Evolutionary conservation across 2,113 vertebrate genomes (phyloP), one percentile per base, ranked within the genome.

Genomic region (Phaethon lepturus): DNA sequence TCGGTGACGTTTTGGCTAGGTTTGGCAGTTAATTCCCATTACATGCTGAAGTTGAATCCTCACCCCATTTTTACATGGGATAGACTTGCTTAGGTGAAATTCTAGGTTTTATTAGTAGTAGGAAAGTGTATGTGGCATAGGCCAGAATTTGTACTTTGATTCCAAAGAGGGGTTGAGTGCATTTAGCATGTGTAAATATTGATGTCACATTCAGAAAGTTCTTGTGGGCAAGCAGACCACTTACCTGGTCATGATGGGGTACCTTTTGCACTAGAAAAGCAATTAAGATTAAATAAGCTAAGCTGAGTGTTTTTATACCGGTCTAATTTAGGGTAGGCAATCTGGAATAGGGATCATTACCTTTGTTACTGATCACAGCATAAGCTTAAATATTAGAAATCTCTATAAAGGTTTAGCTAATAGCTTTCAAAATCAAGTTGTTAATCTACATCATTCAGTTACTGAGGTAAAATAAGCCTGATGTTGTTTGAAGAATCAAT

Each of bases 141-240:
- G n/a, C 52, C 49, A 88, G 88, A 84, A 79, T 81, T 90, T 90
- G 94, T 93, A 93, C 91, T 95, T 96, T 88, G 76, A 62, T 94
- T 96, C 78, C 90, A 92, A 81, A 95, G 78, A 92, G 55, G 31
- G 22, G 8, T 49, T 90, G 72, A 88, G 67, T 64, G 19, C 44
- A 15, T 91, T 93, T 67, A 60, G 60, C 18, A 13, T 76, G 47
- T 77, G 89, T 55, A 94, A 94, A 97, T 94, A 95, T 63, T 90
- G 91, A 53, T 90, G 89, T 56, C 63, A 17, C 18, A 49, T 77
- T 76, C 22, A 18, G 67, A 88, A 95, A 62, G 68, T 42, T 94
- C 56, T 86, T 25, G 15, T 63, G 59, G 60, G 47, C 49, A 77
- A 78, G 82, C 77, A 79, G 87, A 73, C 73, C 45, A 47, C 76